Conservation (phyloP, 2,888 invertebrate genomes). For the Harmothoe impar region DNA sequence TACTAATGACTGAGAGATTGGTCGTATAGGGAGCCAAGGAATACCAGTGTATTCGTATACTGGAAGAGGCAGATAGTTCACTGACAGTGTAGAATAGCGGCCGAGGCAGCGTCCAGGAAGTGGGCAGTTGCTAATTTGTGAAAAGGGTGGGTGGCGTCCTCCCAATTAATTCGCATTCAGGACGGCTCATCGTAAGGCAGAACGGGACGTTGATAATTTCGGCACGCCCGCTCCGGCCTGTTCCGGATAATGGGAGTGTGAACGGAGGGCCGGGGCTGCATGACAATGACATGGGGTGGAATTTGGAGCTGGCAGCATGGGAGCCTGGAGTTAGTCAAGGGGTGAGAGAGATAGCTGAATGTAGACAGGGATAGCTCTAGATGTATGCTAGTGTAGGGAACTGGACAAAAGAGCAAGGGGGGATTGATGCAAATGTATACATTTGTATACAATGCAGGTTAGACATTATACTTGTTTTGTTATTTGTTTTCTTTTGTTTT, state of each 20-base stretch:
- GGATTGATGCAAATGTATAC: too few relatives aligned
- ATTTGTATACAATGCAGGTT: too few relatives aligned
- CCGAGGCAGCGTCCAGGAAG: neutral
- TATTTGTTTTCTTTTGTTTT: too few relatives aligned
- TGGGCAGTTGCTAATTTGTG: conserved; percentile 8
- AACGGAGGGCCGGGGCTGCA: neutral
- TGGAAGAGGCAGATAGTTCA: too few relatives aligned
- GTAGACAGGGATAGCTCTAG: too few relatives aligned
- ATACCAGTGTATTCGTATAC: too few relatives aligned
- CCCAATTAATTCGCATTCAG: conserved; percentile 39
- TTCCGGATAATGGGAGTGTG: conserved; percentile 19
- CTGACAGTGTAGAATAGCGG: too few relatives aligned
- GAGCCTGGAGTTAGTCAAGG: neutral
- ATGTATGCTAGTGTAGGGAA: too few relatives aligned
- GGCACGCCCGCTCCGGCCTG: conserved; percentile 7
- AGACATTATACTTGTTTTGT: too few relatives aligned
- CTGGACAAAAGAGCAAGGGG: too few relatives aligned
- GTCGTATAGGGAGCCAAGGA: too few relatives aligned
- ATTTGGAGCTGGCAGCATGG: neutral
- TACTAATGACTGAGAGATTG: too few relatives aligned
- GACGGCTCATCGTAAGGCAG: neutral
- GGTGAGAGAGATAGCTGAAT: neutral
- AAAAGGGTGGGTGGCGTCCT: neutral
- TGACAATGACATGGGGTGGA: conserved; percentile 8
- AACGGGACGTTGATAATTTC: conserved; percentile 32